These are phyloP conservation scores for Anarhynchus alexandrinus DNA, from an alignment of 2,113 vertebrate species.

Conservation along the genomic window DNA sequence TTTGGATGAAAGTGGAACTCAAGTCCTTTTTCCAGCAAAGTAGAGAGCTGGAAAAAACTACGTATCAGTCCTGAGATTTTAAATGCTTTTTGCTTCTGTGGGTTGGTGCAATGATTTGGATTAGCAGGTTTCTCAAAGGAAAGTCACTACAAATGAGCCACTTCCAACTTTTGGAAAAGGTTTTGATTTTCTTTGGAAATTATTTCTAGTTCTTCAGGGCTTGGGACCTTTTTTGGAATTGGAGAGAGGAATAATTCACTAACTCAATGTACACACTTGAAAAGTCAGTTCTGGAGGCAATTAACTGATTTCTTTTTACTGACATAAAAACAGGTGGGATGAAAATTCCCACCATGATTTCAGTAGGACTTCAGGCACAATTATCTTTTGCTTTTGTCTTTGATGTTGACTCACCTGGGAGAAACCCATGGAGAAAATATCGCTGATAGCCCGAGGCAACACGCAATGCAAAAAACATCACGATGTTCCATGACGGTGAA, in stretches of 20 bases:
- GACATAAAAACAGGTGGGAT: neutral
- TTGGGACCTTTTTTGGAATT: neutral
- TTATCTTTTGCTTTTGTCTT: neutral
- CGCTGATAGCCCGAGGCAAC: accelerated
- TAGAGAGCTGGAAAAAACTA: neutral
- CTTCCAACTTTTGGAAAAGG: neutral
- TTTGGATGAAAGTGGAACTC: neutral
- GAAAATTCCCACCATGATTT: neutral
- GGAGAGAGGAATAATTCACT: neutral
- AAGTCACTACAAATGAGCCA: neutral
- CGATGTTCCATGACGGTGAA: neutral
- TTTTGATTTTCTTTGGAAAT: neutral
- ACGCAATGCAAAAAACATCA: neutral
- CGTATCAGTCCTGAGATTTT: neutral
- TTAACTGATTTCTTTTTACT: neutral
- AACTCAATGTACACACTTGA: neutral
- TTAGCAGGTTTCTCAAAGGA: neutral
- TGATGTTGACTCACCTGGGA: neutral
- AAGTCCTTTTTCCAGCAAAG: neutral
- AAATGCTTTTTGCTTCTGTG: neutral
- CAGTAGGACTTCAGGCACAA: neutral
- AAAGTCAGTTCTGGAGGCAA: neutral
- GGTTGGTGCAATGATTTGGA: neutral
- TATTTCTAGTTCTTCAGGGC: neutral
- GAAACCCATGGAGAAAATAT: neutral